phyloP scores from a whole-genome alignment of 2,113 vertebrate genomes.

The Solea senegalensis region DNA sequence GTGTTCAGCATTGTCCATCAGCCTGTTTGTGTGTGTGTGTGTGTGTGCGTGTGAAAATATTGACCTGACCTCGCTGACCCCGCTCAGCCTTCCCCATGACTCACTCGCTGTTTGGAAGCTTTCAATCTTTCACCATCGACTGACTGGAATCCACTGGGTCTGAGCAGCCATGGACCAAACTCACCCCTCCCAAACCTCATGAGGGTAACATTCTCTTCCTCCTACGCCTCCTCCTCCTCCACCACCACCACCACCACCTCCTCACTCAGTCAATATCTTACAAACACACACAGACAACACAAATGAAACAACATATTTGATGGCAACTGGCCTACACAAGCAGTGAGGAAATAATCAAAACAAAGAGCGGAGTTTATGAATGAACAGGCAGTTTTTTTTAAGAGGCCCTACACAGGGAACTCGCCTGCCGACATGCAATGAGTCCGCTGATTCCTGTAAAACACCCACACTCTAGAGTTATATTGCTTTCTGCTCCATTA shows the following conservation, averaged over 20 bases:
- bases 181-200: conserved; percentile 10
- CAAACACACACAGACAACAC: conserved; percentile 34
- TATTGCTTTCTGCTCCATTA: conserved; percentile 34
- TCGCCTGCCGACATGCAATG: conserved; percentile 29
- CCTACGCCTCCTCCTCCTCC: conserved; percentile 22
- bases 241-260: conserved; percentile 16
- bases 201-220: conserved; percentile 18
- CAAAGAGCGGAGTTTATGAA: conserved; percentile 56
- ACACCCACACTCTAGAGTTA: conserved; percentile 30
- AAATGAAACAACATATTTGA: conserved; percentile 34
- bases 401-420: conserved; percentile 17
- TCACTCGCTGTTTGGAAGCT: conserved; percentile 13
- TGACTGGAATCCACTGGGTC: conserved; percentile 10
- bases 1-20: no score
- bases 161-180: conserved; percentile 6
- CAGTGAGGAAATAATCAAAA: conserved; percentile 31
- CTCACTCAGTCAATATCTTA: conserved; percentile 23
- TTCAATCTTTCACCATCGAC: conserved; percentile 52
- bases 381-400: conserved; percentile 34
- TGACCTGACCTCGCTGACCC: conserved; percentile 35
- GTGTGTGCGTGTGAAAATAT: no score
- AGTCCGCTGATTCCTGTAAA: conserved; percentile 37
- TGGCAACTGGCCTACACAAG: conserved; percentile 23
- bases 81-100: conserved; percentile 12
- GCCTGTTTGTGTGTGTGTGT: no score